phyloP scores from a whole-genome alignment of 2,797 vertebrate species.

The Acomys russatus region DNA sequence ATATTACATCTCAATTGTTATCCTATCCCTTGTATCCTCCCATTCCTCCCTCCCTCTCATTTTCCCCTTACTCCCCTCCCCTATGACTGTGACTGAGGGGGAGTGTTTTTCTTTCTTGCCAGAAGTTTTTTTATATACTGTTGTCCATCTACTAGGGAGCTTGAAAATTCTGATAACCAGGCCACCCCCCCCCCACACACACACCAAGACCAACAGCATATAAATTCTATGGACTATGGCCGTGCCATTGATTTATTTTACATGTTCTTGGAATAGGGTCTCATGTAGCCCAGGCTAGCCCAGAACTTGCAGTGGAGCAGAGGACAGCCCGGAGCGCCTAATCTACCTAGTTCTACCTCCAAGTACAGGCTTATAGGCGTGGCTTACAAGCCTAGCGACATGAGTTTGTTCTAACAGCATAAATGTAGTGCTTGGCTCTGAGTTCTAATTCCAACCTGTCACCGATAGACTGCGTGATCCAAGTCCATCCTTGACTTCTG shows the following conservation, averaged over 20 bases:
- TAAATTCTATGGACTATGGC: not conserved
- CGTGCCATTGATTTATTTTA: not conserved
- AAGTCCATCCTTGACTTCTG: not conserved
- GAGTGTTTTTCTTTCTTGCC: not conserved
- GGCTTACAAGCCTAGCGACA: not conserved
- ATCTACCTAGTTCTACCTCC: not conserved
- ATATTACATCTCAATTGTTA: no score
- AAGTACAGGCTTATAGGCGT: not conserved
- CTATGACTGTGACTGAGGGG: no score
- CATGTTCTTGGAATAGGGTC: not conserved
- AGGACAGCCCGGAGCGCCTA: not conserved
- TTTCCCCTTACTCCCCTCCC: no score
- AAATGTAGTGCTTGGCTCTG: not conserved
- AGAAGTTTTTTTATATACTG: not conserved
- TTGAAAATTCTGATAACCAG: not conserved
- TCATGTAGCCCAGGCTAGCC: not conserved
- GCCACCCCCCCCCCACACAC: rapidly evolving
- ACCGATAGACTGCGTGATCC: not conserved
- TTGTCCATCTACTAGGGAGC: not conserved
- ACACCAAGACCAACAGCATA: not conserved
- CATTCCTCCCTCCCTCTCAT: no score
- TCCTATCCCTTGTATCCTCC: no score
- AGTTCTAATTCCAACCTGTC: not conserved
- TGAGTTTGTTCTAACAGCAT: not conserved
- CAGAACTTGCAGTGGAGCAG: not conserved